phyloP scores from a whole-genome alignment of 2,797 vertebrate genomes.

The Melopsittacus undulatus region DNA sequence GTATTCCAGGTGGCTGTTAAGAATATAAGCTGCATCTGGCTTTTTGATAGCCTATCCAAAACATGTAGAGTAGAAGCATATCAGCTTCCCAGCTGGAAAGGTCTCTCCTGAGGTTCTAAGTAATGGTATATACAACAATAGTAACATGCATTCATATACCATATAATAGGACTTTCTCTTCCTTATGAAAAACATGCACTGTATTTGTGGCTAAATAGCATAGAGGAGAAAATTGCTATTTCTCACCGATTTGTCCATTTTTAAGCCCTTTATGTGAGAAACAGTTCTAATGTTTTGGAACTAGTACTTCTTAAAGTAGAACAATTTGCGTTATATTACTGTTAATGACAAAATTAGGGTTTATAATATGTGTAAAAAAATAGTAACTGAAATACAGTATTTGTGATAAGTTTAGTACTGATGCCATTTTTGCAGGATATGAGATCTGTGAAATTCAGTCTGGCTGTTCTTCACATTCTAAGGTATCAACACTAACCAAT shows the following conservation, averaged over 20 bases:
- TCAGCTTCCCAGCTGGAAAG: neutral
- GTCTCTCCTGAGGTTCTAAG: neutral
- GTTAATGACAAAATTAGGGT: neutral
- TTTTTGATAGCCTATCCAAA: neutral
- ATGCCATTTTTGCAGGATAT: neutral
- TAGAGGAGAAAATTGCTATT: neutral
- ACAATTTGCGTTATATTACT: neutral
- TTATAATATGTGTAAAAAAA: neutral
- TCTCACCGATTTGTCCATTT: neutral
- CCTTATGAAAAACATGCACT: neutral
- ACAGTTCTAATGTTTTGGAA: neutral
- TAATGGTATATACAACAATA: neutral
- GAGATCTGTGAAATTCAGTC: accelerated
- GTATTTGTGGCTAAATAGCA: neutral
- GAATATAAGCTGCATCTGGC: neutral
- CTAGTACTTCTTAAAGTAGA: neutral
- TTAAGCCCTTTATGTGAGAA: neutral
- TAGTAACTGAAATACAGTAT: neutral
- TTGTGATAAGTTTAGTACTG: neutral
- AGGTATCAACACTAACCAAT: neutral
- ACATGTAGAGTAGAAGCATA: neutral
- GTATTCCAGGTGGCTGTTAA: neutral
- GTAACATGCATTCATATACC: neutral
- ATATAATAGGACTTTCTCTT: neutral
- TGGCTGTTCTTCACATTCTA: neutral